Percentiles rank a stretch among this genome's conserved stretches.
These are phyloP conservation scores for Fundulus diaphanus DNA, from an alignment of 2,797 vertebrate genomes.

Conservation along the genomic window DNA sequence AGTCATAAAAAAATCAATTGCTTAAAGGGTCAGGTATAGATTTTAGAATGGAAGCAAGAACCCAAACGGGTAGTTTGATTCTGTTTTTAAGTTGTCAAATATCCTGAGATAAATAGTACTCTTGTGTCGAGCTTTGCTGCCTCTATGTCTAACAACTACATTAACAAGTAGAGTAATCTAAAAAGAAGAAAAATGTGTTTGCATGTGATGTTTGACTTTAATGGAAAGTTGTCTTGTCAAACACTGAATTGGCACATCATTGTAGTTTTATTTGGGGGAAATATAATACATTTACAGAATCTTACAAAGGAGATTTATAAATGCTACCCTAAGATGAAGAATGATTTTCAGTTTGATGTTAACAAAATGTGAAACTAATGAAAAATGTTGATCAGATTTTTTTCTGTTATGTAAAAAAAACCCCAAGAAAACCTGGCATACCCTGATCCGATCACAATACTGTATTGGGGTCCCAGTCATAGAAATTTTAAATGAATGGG, in stretches of 20 bases:
- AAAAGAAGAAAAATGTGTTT: neutral
- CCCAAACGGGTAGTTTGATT: neutral
- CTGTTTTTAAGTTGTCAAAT: neutral
- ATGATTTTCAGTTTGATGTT: too few species aligned
- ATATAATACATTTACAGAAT: neutral
- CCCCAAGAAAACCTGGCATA: too few species aligned
- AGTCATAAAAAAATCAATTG: neutral
- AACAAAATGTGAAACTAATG: too few species aligned
- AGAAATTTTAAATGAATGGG: too few species aligned
- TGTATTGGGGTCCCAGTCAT: too few species aligned
- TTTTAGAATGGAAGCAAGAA: conserved; percentile 1
- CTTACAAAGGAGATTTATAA: too few species aligned
- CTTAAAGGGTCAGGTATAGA: neutral
- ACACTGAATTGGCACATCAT: neutral
- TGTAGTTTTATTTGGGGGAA: neutral
- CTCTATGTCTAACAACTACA: neutral
- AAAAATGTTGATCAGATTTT: too few species aligned
- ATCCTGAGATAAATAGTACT: neutral
- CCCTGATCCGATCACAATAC: too few species aligned
- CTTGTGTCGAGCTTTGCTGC: neutral
- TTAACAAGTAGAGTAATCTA: neutral
- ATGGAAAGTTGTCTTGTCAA: neutral
- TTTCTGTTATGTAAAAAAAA: too few species aligned
- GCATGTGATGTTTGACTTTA: neutral
- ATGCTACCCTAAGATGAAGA: too few species aligned